These are phyloP conservation scores for Perca flavescens DNA, from an alignment of 2,113 vertebrate species.

Conservation along the genomic window DNA sequence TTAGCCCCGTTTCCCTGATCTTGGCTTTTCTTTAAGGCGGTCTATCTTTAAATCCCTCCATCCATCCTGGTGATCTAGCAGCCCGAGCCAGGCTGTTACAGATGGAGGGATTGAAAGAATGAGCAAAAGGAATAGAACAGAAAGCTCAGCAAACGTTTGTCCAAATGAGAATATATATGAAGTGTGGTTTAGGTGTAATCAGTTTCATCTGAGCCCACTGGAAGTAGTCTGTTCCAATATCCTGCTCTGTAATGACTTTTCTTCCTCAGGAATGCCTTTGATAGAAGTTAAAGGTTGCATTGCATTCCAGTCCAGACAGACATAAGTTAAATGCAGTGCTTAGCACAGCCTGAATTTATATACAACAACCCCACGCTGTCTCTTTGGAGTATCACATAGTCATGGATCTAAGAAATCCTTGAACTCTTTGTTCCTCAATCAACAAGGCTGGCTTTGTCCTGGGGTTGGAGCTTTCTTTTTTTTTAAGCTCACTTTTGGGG, in stretches of 20 bases:
- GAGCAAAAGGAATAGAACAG: conserved; percentile 15
- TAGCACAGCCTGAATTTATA: neutral
- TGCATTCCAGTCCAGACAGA: conserved; percentile 15
- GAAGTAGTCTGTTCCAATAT: conserved; percentile 26
- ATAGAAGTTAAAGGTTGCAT: conserved; percentile 1
- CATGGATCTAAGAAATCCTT: neutral
- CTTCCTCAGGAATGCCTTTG: conserved; percentile 9
- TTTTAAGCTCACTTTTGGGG: too few species aligned
- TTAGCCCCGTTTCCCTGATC: conserved; percentile 34
- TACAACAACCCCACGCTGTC: neutral
- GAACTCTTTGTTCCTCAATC: neutral
- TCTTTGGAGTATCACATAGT: neutral
- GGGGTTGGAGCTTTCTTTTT: too few species aligned
- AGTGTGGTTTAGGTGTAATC: conserved; percentile 28
- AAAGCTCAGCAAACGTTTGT: conserved; percentile 35
- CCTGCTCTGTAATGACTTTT: conserved; percentile 7
- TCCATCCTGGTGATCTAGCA: conserved; percentile 44
- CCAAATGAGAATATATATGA: conserved; percentile 31
- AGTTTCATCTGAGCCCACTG: conserved; percentile 17
- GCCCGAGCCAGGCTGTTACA: conserved; percentile 24
- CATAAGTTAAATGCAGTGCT: conserved; percentile 5
- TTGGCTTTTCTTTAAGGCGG: conserved; percentile 36
- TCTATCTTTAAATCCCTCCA: conserved; percentile 62
- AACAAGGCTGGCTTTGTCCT: too few species aligned
- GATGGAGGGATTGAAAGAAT: conserved; percentile 16